Evolutionary conservation across 2,797 vertebrate genomes (phyloP).

Genomic region (Sebastes itinus): DNA sequence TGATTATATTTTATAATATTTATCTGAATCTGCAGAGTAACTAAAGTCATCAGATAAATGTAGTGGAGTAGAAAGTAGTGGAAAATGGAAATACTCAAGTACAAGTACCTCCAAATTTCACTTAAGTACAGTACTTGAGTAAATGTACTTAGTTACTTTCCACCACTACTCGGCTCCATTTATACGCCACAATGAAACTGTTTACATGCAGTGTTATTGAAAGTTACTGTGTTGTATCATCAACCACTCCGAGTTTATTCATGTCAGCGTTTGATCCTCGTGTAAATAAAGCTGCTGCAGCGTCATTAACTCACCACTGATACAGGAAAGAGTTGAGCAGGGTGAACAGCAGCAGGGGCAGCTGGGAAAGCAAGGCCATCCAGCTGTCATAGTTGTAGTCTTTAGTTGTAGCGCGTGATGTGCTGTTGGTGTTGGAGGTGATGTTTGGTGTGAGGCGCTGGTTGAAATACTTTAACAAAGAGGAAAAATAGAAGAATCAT

Average conservation of each 20-base stretch:
- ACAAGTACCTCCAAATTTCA: too few relatives aligned
- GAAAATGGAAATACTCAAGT: too few relatives aligned
- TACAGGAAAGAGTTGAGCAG: conserved; percentile 93
- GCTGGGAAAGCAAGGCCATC: conserved; percentile 92
- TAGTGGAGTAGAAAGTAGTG: too few relatives aligned
- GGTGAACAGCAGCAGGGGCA: conserved; percentile 89
- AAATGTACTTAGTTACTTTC: too few relatives aligned
- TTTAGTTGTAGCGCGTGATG: accelerated
- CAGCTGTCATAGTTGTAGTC: conserved; percentile 87
- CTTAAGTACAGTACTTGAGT: too few relatives aligned
- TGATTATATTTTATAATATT: too few relatives aligned
- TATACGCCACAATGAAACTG: too few relatives aligned
- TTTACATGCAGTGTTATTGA: too few relatives aligned
- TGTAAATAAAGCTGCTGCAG: neutral
- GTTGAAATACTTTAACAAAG: conserved; percentile 87
- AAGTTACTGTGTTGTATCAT: too few relatives aligned
- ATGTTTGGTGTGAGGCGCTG: conserved; percentile 56
- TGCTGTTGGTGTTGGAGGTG: neutral
- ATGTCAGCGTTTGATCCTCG: neutral
- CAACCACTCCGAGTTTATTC: neutral
- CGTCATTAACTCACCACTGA: conserved; percentile 78
- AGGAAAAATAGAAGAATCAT: neutral
- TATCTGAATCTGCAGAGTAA: too few relatives aligned
- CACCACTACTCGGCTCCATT: too few relatives aligned
- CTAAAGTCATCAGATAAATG: too few relatives aligned